These are phyloP conservation scores for Cydia fagiglandana DNA, from an alignment of 1,140 invertebrate species.

Conservation along the genomic window DNA sequence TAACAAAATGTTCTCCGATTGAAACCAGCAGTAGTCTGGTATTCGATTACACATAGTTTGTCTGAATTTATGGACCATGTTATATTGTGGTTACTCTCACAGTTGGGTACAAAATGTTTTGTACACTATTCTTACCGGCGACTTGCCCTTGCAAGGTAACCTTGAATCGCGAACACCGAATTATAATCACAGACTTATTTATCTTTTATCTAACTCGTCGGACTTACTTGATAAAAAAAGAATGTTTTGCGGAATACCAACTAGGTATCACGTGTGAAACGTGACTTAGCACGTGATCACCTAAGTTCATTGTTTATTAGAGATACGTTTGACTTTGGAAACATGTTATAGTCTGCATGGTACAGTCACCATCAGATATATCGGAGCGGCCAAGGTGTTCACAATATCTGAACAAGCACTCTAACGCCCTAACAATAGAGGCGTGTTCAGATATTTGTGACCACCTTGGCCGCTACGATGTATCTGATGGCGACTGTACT, in stretches of 20 bases:
- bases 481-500: too few species aligned
- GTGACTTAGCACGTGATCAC: background rate
- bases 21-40: too few species aligned
- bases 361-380: too few species aligned
- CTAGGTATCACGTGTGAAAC: background rate
- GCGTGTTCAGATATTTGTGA: too few species aligned
- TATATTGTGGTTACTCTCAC: background rate
- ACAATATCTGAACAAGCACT: too few species aligned
- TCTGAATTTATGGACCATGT: too few species aligned
- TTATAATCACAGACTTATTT: background rate
- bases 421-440: too few species aligned
- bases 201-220: background rate
- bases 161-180: conserved; percentile 4
- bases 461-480: too few species aligned
- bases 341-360: too few species aligned
- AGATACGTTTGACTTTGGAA: background rate
- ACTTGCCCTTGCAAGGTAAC: background rate
- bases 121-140: background rate
- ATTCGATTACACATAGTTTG: too few species aligned
- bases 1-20: background rate
- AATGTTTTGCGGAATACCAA: background rate
- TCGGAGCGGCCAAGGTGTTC: too few species aligned
- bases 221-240: background rate
- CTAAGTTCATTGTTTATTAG: background rate
- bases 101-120: background rate